These are phyloP conservation scores for Mionectes macconnelli DNA, from an alignment of 2,113 vertebrate genomes.

Conservation along the genomic window DNA sequence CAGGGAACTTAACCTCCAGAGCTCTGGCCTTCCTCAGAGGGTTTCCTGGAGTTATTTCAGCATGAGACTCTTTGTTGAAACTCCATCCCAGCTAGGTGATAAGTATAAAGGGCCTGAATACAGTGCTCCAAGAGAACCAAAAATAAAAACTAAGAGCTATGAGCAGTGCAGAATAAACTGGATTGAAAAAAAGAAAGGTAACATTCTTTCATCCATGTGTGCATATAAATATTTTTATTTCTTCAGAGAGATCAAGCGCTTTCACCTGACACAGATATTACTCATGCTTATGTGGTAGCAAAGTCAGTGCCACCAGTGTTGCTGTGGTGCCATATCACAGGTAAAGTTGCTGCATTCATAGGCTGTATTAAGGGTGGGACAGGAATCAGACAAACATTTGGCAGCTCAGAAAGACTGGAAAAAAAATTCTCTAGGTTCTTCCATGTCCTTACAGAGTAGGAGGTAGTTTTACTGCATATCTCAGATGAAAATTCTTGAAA, in stretches of 20 bases:
- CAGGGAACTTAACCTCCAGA: background rate
- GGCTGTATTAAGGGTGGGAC: background rate
- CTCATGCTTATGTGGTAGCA: background rate
- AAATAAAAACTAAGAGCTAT: background rate
- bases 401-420: background rate
- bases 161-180: background rate
- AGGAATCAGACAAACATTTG: background rate
- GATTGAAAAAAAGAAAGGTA: background rate
- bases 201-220: background rate
- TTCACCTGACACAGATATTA: background rate
- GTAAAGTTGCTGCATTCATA: background rate
- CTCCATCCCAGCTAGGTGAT: background rate
- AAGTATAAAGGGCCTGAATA: background rate
- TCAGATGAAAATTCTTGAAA: background rate
- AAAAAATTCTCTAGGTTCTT: background rate
- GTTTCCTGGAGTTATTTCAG: background rate
- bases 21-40: background rate
- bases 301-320: background rate
- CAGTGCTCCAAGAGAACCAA: background rate
- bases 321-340: background rate
- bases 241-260: background rate
- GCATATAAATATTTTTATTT: background rate
- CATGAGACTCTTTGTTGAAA: background rate
- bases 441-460: background rate
- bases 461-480: background rate